Percentiles rank a stretch among this genome's conserved stretches.
phyloP scores from a whole-genome alignment of 2,888 invertebrate genomes.

The Agrotis exclamationis region DNA sequence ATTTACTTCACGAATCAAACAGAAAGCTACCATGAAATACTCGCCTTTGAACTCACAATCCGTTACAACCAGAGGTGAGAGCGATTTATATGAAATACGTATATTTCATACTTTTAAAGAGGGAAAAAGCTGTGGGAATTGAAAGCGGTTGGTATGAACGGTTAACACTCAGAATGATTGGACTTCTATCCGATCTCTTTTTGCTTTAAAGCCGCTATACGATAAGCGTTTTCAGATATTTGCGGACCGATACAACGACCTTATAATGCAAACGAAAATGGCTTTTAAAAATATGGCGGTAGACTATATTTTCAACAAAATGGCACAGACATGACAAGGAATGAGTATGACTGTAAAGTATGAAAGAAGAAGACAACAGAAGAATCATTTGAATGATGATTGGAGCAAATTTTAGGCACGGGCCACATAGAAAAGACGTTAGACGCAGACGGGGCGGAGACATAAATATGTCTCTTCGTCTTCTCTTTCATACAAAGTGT shows the following conservation, averaged over 20 bases:
- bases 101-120: constrained; percentile 35
- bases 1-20: neutral
- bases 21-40: constrained; percentile 1
- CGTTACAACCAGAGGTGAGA: constrained; percentile 9
- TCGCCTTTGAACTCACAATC: constrained; percentile 18
- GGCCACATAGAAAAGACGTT: no score
- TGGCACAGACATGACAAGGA: no score
- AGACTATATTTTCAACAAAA: neutral
- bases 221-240: constrained; percentile 11
- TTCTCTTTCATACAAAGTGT: no score
- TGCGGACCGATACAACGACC: neutral
- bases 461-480: no score
- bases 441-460: no score
- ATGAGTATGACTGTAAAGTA: no score
- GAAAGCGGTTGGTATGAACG: constrained; percentile 18
- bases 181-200: constrained; percentile 24
- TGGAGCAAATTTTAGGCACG: no score
- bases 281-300: neutral
- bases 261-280: constrained; percentile 1
- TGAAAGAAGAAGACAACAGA: no score
- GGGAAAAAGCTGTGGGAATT: constrained; percentile 3
- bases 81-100: constrained; percentile 33
- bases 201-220: constrained; percentile 25
- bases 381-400: no score
- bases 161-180: constrained; percentile 44